These are phyloP conservation scores for Meta bourneti DNA, from an alignment of 2,888 invertebrate genomes.

Conservation along the genomic window DNA sequence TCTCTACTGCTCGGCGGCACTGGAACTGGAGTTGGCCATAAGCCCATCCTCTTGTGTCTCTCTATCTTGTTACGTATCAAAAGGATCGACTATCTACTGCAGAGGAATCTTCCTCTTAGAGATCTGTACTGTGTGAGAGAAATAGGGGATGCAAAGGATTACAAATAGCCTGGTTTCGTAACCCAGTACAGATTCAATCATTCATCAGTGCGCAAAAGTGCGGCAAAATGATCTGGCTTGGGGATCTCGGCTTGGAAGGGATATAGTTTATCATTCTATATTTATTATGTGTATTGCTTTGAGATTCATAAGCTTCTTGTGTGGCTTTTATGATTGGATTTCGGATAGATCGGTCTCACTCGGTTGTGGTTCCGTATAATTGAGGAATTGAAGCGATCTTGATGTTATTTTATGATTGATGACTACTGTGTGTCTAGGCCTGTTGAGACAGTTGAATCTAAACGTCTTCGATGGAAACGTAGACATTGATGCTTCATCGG, in stretches of 20 bases:
- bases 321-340: neutral
- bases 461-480: neutral
- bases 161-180: constrained; percentile 17
- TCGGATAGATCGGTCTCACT: neutral
- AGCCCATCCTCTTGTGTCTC: constrained; percentile 41
- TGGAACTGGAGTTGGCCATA: constrained; percentile 55
- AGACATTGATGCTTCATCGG: neutral
- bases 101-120: neutral
- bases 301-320: neutral
- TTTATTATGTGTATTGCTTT: constrained; percentile 1
- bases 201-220: constrained; percentile 30
- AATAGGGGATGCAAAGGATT: constrained; percentile 5
- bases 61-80: constrained; percentile 55
- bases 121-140: neutral
- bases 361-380: neutral
- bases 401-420: neutral
- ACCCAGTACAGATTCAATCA: constrained; percentile 13
- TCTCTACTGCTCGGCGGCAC: constrained; percentile 24
- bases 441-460: neutral
- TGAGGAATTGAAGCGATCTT: neutral
- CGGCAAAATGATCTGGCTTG: neutral
- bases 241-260: neutral
- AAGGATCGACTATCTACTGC: constrained; percentile 26
- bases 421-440: neutral
- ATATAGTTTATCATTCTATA: neutral